Base-by-base conservation (phyloP, 2,888 invertebrate species). In the Agapostemon virescens region DNA sequence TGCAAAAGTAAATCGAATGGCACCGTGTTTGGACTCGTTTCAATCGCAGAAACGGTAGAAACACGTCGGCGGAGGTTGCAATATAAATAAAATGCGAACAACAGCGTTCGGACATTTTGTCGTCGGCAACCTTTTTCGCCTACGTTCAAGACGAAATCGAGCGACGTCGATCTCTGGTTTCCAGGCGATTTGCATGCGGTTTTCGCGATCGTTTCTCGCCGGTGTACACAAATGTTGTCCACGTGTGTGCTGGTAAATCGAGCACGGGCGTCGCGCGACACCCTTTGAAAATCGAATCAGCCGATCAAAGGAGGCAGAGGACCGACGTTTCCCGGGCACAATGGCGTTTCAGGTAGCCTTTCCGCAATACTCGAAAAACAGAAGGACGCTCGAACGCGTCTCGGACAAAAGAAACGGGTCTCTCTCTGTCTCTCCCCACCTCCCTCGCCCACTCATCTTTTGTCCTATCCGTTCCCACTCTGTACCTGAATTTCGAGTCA, bases 321-420 rank as follows among this genome's bases (percentile, higher is more conserved):
- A 26, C 26, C 26, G 26, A 30, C 26, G 30, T 55, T 26, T 26
- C 26, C 20, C 63, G 52, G n/a, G 30, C 64, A 69, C 52, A 69
- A 77, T 77, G 77, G 63, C 66, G 69, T 81, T 81, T 82, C 64
- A 69, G 55, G 64, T 30, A 52, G 64, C 30, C 55, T 77, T 74
- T 69, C 36, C 71, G 55, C 55, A 77, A 82, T 79, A 63, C 71
- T 79, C 69, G 76, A 71, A 75, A 79, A 77, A 74, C 72, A 75
- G 79, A 75, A 74, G 77, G 79, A 83, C 77, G 77, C 79, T 82
- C 72, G 77, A 83, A 74, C 76, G 45, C 74, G 63, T 63, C 58
- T 30, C 58, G 71, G 69, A 83, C 83, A 83, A 83, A 81, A 75
- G 80, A 33, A 61, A 36, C 70, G 67, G 67, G 58, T 63, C 63